phyloP scores from a whole-genome alignment of 2,888 invertebrate genomes.

The Lasioglossum lativentre region DNA sequence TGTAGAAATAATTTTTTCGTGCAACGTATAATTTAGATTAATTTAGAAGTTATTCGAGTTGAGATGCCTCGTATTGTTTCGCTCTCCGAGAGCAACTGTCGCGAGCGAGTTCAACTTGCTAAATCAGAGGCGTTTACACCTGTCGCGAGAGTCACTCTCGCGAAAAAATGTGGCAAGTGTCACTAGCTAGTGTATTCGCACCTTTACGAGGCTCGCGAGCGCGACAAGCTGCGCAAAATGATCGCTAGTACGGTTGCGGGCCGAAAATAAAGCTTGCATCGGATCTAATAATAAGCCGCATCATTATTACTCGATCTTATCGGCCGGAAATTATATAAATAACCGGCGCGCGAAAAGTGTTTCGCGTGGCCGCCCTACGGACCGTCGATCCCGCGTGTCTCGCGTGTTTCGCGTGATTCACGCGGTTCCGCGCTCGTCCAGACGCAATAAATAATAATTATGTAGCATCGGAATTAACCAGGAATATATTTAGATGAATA shows the following conservation, averaged over 20 bases:
- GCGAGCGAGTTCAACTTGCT: neutral
- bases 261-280: conserved; percentile 52
- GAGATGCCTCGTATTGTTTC: no score
- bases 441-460: neutral
- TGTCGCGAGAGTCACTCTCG: neutral
- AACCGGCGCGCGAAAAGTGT: conserved; percentile 4
- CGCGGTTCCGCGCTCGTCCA: neutral
- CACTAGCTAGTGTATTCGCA: neutral
- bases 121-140: neutral
- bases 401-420: neutral
- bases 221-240: conserved; percentile 5
- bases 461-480: neutral
- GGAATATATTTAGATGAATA: neutral
- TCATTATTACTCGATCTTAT: conserved; percentile 40
- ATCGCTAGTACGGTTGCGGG: conserved; percentile 3
- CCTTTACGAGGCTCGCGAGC: neutral
- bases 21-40: no score
- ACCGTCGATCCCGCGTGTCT: neutral
- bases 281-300: conserved; percentile 49
- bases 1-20: no score
- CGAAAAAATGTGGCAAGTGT: neutral
- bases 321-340: conserved; percentile 36
- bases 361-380: neutral
- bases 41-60: no score
- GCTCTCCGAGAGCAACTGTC: neutral